Evolutionary conservation across 2,797 vertebrate genomes (phyloP).

Genomic region (Uromys caudimaculatus): DNA sequence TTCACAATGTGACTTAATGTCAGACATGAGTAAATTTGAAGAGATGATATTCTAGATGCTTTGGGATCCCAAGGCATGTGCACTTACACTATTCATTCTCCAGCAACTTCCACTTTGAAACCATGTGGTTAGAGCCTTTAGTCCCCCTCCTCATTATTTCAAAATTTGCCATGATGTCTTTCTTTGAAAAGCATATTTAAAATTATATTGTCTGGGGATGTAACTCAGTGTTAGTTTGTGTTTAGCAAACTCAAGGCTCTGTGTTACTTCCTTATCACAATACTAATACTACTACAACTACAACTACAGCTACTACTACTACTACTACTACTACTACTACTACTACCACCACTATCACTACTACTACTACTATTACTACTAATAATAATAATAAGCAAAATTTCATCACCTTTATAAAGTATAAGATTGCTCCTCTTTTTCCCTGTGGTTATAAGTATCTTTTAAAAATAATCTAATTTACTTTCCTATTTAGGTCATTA

Average conservation of each 20-base stretch:
- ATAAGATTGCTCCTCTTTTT: constrained; percentile 51
- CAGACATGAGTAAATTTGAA: neutral
- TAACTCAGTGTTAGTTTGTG: neutral
- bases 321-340: neutral
- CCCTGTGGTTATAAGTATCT: neutral
- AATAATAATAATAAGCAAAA: neutral
- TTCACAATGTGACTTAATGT: neutral
- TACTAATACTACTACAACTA: neutral
- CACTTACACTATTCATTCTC: neutral
- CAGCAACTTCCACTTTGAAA: neutral
- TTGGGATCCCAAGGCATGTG: neutral
- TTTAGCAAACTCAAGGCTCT: neutral
- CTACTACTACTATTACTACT: neutral
- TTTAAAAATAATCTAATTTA: constrained; percentile 4
- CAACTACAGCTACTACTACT: neutral
- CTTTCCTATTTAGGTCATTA: constrained; percentile 29
- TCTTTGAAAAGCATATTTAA: neutral
- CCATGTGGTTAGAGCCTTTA: neutral
- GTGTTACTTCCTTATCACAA: neutral
- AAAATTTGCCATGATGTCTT: neutral
- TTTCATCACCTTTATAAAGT: neutral
- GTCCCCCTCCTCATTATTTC: constrained; percentile 3
- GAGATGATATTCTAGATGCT: neutral
- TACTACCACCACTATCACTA: neutral
- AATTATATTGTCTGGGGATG: neutral